Percentiles rank a stretch among this genome's conserved stretches.
These are phyloP conservation scores for Scaptomyza polygonia DNA, from an alignment of 2,888 invertebrate species.

Conservation along the genomic window DNA sequence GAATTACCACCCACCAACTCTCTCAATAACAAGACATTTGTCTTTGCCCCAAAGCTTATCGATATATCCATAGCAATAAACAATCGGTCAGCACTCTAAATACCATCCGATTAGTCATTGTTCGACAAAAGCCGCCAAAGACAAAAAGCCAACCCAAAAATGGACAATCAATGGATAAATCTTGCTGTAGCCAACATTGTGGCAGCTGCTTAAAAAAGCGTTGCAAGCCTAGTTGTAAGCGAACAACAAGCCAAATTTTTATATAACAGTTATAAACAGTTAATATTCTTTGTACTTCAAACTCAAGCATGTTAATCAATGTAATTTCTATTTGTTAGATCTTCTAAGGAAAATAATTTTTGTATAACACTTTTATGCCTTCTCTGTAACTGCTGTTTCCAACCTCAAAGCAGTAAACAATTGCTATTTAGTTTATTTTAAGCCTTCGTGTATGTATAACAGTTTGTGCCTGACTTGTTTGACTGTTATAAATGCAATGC, in stretches of 20 bases:
- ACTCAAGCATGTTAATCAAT: neutral
- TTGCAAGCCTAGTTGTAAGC: slow-evolving; percentile 2
- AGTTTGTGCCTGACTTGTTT: neutral
- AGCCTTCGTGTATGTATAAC: slow-evolving; percentile 4
- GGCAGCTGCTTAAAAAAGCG: slow-evolving; percentile 53
- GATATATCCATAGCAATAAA: slow-evolving; percentile 36
- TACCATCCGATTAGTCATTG: slow-evolving; percentile 71
- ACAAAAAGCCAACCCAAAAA: slow-evolving; percentile 48
- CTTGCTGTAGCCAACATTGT: slow-evolving; percentile 45
- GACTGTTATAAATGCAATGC: slow-evolving; percentile 30
- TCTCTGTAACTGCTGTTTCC: neutral
- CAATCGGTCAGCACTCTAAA: slow-evolving; percentile 70
- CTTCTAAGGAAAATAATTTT: neutral
- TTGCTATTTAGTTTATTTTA: neutral
- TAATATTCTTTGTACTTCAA: neutral
- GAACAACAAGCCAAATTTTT: neutral
- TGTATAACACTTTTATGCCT: slow-evolving; percentile 13
- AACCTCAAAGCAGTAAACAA: neutral
- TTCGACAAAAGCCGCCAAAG: slow-evolving; percentile 33
- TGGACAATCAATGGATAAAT: slow-evolving; percentile 59
- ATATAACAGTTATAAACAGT: slow-evolving; percentile 11
- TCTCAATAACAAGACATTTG: slow-evolving; percentile 47
- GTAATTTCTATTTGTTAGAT: neutral
- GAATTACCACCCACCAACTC: slow-evolving; percentile 65
- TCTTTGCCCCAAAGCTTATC: slow-evolving; percentile 43